Evolutionary conservation across 2,113 vertebrate genomes (phyloP), one percentile per base, ranked within the genome.

Genomic region (Tragelaphus imberbis): DNA sequence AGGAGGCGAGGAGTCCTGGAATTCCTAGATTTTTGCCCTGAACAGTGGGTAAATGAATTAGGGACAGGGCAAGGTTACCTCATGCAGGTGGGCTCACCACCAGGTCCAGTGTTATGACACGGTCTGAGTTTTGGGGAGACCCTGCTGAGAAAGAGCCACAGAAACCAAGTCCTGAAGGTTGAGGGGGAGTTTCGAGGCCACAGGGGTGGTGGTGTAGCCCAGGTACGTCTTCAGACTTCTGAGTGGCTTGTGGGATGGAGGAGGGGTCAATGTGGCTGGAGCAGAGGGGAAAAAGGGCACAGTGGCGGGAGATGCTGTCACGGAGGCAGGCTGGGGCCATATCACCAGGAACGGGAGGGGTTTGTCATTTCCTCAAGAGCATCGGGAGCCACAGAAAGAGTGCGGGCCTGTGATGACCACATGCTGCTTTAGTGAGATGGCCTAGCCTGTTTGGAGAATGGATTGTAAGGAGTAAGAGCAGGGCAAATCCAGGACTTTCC

Each of bases 61-160:
- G 21, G 75, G 33, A 30, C 53, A 21, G n/a, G 68, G 75, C 33
- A 12, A 27, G 51, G 30, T 59, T 49, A 6, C 40, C 13, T 16
- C 36, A 23, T 2, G 13, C 19, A 9, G 25, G n/a, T 5, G 11
- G 16, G 6, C 13, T 40, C n/a, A 0, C 6, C 9, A 1, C 13
- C 11, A 25, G 40, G 58, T 36, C 84, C 49, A 1, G 82, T 36
- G 36, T 25, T 28, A 3, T 11, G 71, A 81, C 1, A 2, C 16
- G 15, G 44, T 75, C 81, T 86, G 81, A 56, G 10, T 77, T 59
- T 63, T 61, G 16, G 19, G 51, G 55, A 28, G 25, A 6, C 51
- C 40, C 81, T 7, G 2, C 90, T n/a, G 90, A 71, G n/a, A n/a
- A 15, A 33, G 53, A 82, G 51, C 25, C 58, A 28, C 33, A 33